Evolutionary conservation across 2,113 vertebrate genomes (phyloP).

Genomic region (Hippotragus niger): DNA sequence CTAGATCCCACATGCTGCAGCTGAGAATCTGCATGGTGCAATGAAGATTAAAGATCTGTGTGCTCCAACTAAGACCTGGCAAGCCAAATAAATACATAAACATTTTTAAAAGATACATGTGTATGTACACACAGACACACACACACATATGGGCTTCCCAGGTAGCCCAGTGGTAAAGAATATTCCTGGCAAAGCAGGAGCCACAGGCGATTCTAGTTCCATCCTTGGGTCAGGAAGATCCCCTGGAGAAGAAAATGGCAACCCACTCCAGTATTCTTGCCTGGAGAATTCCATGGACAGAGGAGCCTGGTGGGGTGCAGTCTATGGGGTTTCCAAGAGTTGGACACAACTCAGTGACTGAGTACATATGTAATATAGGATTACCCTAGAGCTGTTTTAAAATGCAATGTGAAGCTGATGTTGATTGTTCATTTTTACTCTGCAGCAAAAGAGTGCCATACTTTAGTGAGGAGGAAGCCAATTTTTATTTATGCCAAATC

Average conservation of each 20-base stretch:
- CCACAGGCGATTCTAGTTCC: background rate
- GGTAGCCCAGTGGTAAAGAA: background rate
- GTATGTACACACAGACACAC: background rate
- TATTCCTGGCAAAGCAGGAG: background rate
- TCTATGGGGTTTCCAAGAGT: background rate
- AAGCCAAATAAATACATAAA: background rate
- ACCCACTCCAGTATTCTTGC: background rate
- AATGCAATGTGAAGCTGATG: background rate
- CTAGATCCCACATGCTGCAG: background rate
- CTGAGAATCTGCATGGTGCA: fast-evolving
- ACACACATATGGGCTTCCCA: background rate
- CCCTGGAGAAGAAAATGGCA: background rate
- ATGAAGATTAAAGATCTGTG: background rate
- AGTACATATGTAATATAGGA: background rate
- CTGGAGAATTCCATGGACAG: background rate
- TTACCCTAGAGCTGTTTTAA: background rate
- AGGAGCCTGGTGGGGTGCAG: background rate
- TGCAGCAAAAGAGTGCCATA: background rate
- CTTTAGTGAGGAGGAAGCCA: background rate
- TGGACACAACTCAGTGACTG: background rate
- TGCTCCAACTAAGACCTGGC: background rate
- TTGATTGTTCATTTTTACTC: background rate
- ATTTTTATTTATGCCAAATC: background rate
- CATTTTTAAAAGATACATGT: background rate
- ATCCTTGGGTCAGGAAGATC: background rate